Conservation (phyloP, 2,797 vertebrate genomes). For the Gallirallus australis region DNA sequence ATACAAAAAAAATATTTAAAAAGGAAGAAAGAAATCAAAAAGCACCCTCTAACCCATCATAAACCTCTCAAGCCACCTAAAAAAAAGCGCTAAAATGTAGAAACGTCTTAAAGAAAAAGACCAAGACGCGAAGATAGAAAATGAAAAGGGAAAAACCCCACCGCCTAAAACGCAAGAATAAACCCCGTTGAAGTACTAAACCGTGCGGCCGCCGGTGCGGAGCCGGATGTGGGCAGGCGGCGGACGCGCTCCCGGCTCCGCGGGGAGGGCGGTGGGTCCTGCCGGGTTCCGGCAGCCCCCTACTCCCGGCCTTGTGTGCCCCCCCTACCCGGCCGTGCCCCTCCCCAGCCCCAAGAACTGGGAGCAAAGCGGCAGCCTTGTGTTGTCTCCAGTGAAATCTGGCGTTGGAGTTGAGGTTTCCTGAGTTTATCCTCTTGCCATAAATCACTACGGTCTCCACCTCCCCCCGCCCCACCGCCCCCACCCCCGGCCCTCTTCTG, state of each 20-base stretch:
- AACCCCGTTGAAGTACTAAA: background rate
- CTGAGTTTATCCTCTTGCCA: constrained; percentile 55
- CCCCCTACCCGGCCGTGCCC: background rate
- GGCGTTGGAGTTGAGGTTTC: constrained; percentile 44
- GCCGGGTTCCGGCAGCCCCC: too few species aligned
- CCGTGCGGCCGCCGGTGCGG: background rate
- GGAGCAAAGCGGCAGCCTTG: constrained; percentile 11
- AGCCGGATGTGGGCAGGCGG: background rate
- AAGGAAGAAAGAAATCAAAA: background rate
- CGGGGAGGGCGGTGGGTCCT: background rate
- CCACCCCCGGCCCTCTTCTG: background rate
- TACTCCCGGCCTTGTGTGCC: background rate
- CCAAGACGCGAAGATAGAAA: background rate
- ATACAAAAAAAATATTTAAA: background rate
- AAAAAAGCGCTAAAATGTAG: background rate
- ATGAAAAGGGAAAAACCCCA: background rate
- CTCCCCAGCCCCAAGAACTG: background rate
- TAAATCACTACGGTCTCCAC: constrained; percentile 55
- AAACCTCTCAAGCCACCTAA: background rate
- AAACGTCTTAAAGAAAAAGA: background rate
- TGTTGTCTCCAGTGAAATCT: constrained; percentile 28
- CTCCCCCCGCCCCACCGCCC: background rate
- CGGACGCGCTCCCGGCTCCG: background rate
- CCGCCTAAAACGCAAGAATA: background rate
- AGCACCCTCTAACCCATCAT: background rate